Evolutionary conservation across 2,797 vertebrate species (phyloP), one percentile per base, ranked within the genome.

Genomic region (Valencia hispanica): DNA sequence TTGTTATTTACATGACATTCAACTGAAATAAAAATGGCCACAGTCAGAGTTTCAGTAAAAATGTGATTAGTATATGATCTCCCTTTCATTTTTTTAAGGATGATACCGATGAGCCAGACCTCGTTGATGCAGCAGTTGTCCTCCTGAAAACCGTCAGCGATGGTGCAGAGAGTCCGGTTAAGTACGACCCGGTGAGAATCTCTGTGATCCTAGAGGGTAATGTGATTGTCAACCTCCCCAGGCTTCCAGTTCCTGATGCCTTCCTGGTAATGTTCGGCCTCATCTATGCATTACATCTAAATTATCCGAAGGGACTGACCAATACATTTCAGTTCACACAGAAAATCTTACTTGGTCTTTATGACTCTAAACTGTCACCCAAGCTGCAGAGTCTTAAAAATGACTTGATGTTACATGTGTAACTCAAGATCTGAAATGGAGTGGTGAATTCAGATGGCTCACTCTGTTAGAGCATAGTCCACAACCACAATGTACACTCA

Each of bases 301-400:
- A n/a, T n/a, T n/a, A n/a, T n/a, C n/a, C n/a, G n/a, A n/a, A n/a
- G n/a, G n/a, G n/a, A n/a, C n/a, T n/a, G n/a, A n/a, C n/a, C n/a
- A n/a, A n/a, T n/a, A n/a, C n/a, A n/a, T 86, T 87, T 81, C 63
- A 87, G 30, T 87, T 89, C 25, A 68, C 18, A 12, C 83, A 83
- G 11, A 83, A 86, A 10, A 69, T 88, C 14, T 84, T 79, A 41
- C 85, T 84, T 81, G 72, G 77, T 78, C 73, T 89, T 0, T 81
- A 89, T 12, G 57, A 77, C 27, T 18, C 22, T 39, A 79, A 87
- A 80, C 30, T 85, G n/a, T 83, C 69, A 75, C 45, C 69, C 7
- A 85, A 8, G 70, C 47, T 81, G 12, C 78, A 83, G 72, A 79
- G 47, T 14, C 45, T 72, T 0, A 69, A 75, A 5, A 75, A 61